Evolutionary conservation across 2,888 invertebrate species (phyloP), one percentile per base, ranked within the genome.

Genomic region (Lysandra bellargus): DNA sequence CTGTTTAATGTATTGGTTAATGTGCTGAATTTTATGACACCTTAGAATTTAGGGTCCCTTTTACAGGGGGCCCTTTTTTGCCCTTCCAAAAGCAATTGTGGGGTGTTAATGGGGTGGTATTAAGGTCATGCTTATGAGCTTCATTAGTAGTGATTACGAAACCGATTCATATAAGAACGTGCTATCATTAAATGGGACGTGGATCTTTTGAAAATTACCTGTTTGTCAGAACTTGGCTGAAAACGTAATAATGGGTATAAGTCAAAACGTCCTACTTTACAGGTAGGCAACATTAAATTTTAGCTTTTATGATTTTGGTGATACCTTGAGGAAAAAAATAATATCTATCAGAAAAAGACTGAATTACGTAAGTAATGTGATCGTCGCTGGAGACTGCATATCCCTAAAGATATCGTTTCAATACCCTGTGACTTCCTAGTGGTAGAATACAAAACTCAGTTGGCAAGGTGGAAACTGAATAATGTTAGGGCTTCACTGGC

Each of bases 51-150:
- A 83, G 83, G 82, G 80, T 84, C 85, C 81, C 82, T 86, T 86
- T 85, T 84, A 84, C 84, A 86, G 84, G 89, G 89, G 89, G 86
- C 86, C 89, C 89, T 90, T 91, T 91, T 89, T 83, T 85, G 86
- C 88, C 90, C 88, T 88, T 86, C 85, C 83, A 84, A 89, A 85
- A 86, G 88, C 88, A 91, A 91, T 93, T 90, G 88, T 86, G 89
- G 91, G 88, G 88, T 91, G 91, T 89, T 92, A 93, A 93, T 93
- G 88, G 89, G 84, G 85, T 82, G 85, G 88, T 90, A 89, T 91
- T 92, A 92, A 88, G 89, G 84, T 89, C 90, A 90, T 92, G 90
- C 90, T 92, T 91, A 93, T 92, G 91, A 93, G 88, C 91, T 91
- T 92, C 91, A 93, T 92, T 92, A 93, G 89, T 86, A 88, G 87